Base-by-base conservation (phyloP, 2,113 vertebrate species). In the Callocephalon fimbriatum region DNA sequence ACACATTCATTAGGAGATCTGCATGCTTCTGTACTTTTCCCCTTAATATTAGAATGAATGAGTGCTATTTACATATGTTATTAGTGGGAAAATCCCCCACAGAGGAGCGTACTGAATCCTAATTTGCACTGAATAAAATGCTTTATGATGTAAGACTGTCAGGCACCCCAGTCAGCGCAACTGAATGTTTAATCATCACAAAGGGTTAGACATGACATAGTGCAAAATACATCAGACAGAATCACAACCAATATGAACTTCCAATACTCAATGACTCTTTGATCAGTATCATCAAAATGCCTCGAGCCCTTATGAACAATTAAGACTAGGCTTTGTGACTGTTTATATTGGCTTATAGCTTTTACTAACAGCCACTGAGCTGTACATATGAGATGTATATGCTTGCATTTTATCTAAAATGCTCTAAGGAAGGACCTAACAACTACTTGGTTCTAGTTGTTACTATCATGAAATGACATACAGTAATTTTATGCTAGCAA, bases 21-120 rank as follows among this genome's bases (percentile, higher is more conserved):
- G 88, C 96, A 95, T 93, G 97, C 93, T 91, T 92, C 92, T 96
- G 80, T 94, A 97, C 96, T 73, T 91, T 94, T 93, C 40, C 88
- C 79, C 88, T 81, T 88, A 94, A 97, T 95, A 97, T 96, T 87
- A 95, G 95, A 95, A 86, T 96, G 95, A 93, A 95, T 82, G 86
- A 90, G 68, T 92, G 77, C 70, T 95, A 96, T 97, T 97, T 97
- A 95, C 94, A 97, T 96, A 97, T 95, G 92, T 96, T 96, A 95
- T 95, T 96, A 96, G 94, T 75, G 92, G 92, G 93, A 97, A 97
- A 97, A 97, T 96, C 96, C 94, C 94, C 95, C 77, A 91, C 95
- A 96, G 95, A 97, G 95, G 70, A 93, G 77, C 11, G 0, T 48
- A 81, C 89, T 86, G 96, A 96, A 95, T 95, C 86, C 95, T 97